A percentile compares a stretch with the other conserved stretches of the same genome.
These are phyloP conservation scores for Colletes gigas DNA, from an alignment of 1,140 invertebrate species.

Conservation along the genomic window DNA sequence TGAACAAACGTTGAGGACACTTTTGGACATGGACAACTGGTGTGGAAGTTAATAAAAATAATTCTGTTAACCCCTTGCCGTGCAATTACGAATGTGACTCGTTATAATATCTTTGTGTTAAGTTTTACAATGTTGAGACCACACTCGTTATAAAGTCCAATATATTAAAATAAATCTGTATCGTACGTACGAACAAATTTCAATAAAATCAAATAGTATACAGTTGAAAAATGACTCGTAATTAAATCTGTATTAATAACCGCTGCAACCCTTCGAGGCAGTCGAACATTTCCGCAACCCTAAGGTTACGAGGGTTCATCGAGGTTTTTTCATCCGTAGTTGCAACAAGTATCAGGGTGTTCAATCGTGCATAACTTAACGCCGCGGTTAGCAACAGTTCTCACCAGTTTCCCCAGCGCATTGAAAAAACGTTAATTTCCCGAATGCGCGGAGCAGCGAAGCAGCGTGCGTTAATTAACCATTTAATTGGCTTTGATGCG, in stretches of 20 bases:
- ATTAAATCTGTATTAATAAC: neutral
- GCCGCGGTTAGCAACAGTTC: slow-evolving; percentile 34
- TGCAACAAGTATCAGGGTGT: slow-evolving; percentile 31
- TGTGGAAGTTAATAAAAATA: no score
- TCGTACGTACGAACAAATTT: no score
- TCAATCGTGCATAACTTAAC: slow-evolving; percentile 50
- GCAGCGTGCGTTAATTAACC: slow-evolving; percentile 62
- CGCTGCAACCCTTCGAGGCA: neutral
- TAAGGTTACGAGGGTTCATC: slow-evolving; percentile 19
- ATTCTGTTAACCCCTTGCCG: no score
- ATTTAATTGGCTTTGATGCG: slow-evolving; percentile 61
- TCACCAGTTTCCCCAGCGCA: neutral
- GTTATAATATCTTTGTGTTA: no score
- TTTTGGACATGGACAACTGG: no score
- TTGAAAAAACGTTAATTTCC: slow-evolving; percentile 21
- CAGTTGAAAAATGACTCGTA: no score
- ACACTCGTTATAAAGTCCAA: no score
- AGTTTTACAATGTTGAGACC: no score
- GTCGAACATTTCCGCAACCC: slow-evolving; percentile 36
- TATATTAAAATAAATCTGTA: no score
- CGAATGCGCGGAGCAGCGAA: slow-evolving; percentile 10
- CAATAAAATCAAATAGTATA: no score
- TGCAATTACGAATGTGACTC: no score
- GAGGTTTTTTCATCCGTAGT: slow-evolving; percentile 15
- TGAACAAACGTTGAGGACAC: no score